phyloP scores from a whole-genome alignment of 2,888 invertebrate species.

The Scelioninae gen. 2 region DNA sequence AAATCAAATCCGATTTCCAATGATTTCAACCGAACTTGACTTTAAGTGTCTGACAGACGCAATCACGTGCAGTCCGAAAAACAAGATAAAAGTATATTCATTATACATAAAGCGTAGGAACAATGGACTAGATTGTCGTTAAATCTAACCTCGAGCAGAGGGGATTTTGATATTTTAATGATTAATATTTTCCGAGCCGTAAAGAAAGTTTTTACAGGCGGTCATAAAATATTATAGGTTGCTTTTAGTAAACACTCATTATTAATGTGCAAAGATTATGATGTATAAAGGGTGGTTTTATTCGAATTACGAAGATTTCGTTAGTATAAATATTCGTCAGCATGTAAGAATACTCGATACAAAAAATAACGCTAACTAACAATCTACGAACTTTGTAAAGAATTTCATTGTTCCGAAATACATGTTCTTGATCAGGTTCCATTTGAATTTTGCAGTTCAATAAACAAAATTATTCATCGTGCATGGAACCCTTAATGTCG shows the following conservation, averaged over 20 bases:
- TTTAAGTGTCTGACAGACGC: too few species aligned
- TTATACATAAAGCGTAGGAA: not conserved
- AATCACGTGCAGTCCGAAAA: too few species aligned
- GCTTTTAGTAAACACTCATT: slow-evolving; percentile 11
- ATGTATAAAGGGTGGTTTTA: slow-evolving; percentile 3
- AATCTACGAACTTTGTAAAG: too few species aligned
- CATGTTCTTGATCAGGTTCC: too few species aligned
- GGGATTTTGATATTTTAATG: not conserved
- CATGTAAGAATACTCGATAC: not conserved
- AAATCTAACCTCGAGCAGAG: not conserved
- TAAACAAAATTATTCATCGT: too few species aligned
- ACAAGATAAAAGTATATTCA: not conserved
- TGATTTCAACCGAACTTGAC: slow-evolving; percentile 1
- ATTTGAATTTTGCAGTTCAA: too few species aligned
- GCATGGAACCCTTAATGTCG: too few species aligned
- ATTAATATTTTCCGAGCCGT: slow-evolving; percentile 15
- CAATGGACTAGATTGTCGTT: not conserved
- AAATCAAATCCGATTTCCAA: slow-evolving; percentile 1
- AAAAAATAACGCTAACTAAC: too few species aligned
- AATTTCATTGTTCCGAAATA: too few species aligned
- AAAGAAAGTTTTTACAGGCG: slow-evolving; percentile 20
- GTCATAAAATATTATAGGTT: slow-evolving; percentile 6
- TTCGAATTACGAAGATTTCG: not conserved
- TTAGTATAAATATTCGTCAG: not conserved
- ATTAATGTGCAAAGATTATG: slow-evolving; percentile 13